Percentiles rank a stretch among this genome's conserved stretches.
These are phyloP conservation scores for Myotis lucifugus DNA, from an alignment of 2,113 vertebrate genomes.

Conservation along the genomic window DNA sequence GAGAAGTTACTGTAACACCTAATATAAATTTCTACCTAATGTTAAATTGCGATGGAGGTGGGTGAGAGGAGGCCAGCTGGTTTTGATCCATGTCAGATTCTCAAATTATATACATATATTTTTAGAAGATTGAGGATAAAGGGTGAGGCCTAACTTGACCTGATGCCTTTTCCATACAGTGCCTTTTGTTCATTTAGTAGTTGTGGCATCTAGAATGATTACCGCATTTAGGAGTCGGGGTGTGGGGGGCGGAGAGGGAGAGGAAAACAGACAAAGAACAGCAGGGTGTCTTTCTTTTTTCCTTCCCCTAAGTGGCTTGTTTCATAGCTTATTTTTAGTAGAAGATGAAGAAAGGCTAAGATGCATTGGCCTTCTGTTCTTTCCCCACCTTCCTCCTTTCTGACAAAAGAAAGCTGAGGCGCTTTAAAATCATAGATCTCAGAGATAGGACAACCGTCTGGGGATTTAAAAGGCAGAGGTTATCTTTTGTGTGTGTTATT, in stretches of 20 bases:
- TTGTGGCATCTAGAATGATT: constrained; percentile 77
- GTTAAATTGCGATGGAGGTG: constrained; percentile 62
- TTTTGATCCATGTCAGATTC: constrained; percentile 72
- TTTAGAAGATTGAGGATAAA: constrained; percentile 58
- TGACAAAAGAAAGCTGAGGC: constrained; percentile 79
- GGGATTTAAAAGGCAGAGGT: constrained; percentile 66
- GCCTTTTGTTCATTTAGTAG: constrained; percentile 80
- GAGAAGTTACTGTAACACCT: constrained; percentile 83
- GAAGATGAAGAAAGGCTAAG: constrained; percentile 77
- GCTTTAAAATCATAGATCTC: constrained; percentile 46
- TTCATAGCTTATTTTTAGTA: constrained; percentile 73
- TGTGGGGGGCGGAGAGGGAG: constrained; percentile 52
- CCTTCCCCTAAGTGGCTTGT: constrained; percentile 71
- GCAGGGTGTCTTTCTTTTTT: constrained; percentile 76
- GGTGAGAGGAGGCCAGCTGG: constrained; percentile 80
- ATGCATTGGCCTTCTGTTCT: constrained; percentile 67
- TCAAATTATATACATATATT: constrained; percentile 47
- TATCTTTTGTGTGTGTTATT: constrained; percentile 64
- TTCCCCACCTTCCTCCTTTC: constrained; percentile 61
- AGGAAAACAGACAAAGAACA: constrained; percentile 84
- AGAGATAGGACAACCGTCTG: not conserved
- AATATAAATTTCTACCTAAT: constrained; percentile 80
- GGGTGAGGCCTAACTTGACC: constrained; percentile 78
- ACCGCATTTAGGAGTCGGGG: constrained; percentile 76
- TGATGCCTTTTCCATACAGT: constrained; percentile 59